phyloP scores from a whole-genome alignment of 2,113 vertebrate genomes.

The Lophius piscatorius region DNA sequence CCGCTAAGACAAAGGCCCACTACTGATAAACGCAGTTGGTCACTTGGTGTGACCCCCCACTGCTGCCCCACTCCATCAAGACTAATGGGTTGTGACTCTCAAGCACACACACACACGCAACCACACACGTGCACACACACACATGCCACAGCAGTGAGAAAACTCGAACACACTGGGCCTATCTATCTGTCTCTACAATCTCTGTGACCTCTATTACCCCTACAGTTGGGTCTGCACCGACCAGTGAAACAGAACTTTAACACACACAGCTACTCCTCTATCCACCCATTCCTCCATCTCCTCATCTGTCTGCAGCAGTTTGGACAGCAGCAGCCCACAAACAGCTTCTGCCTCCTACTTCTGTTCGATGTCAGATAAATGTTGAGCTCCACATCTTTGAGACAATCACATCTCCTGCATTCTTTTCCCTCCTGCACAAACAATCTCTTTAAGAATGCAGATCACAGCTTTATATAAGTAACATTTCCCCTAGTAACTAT shows the following conservation, averaged over 20 bases:
- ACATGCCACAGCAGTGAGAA: constrained; percentile 20
- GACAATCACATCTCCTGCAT: too few relatives aligned
- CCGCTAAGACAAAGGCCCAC: constrained; percentile 27
- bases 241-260: constrained; percentile 17
- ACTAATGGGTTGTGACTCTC: constrained; percentile 68
- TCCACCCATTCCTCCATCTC: neutral
- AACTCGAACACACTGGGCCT: constrained; percentile 28
- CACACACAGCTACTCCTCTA: neutral
- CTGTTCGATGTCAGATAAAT: neutral
- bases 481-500: too few relatives aligned
- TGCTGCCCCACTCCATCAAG: constrained; percentile 57
- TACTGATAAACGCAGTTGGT: constrained; percentile 31
- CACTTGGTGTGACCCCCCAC: constrained; percentile 34
- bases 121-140: constrained; percentile 26
- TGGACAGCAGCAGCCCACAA: neutral
- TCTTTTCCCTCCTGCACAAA: too few relatives aligned
- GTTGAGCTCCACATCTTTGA: too few relatives aligned
- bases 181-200: constrained; percentile 46
- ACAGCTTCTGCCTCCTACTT: neutral
- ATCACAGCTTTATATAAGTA: too few relatives aligned
- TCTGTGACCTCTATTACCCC: constrained; percentile 41
- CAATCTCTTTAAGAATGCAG: too few relatives aligned
- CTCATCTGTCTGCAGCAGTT: neutral
- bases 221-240: constrained; percentile 30
- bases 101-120: constrained; percentile 3